Evolutionary conservation across 2,797 vertebrate species (phyloP).

Genomic region (Anabas testudineus): DNA sequence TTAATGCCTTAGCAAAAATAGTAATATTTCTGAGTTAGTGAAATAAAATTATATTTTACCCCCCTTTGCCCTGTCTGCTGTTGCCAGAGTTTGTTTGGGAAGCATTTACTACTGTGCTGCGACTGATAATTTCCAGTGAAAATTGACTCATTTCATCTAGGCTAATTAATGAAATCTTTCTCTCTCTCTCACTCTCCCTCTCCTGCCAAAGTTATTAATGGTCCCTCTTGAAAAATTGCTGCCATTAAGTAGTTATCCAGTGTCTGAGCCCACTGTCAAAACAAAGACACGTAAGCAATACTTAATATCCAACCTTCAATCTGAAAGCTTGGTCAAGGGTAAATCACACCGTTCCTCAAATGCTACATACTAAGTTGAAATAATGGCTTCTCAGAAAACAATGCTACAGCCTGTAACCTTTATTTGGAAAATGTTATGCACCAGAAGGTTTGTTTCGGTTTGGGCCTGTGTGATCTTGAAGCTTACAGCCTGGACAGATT

Average conservation of each 20-base stretch:
- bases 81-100: constrained; percentile 36
- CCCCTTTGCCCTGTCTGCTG: constrained; percentile 45
- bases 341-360: constrained; percentile 13
- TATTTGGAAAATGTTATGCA: too few relatives aligned
- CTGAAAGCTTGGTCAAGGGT: constrained; percentile 1
- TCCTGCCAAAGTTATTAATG: constrained; percentile 48
- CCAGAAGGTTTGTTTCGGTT: too few relatives aligned
- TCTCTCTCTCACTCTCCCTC: constrained; percentile 15
- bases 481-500: too few relatives aligned
- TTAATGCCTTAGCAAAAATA: constrained; percentile 58
- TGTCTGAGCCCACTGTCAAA: constrained; percentile 28
- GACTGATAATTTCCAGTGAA: constrained; percentile 46
- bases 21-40: constrained; percentile 53
- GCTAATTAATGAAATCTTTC: constrained; percentile 48
- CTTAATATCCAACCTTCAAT: constrained; percentile 12
- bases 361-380: background rate
- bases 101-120: constrained; percentile 26
- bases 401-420: too few relatives aligned
- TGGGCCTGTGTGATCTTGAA: too few relatives aligned
- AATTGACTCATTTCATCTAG: constrained; percentile 53
- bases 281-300: constrained; percentile 6
- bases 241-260: constrained; percentile 46
- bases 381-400: background rate
- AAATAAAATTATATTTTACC: constrained; percentile 56
- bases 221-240: constrained; percentile 40